These are phyloP conservation scores for Lycocorax pyrrhopterus DNA, from an alignment of 2,113 vertebrate species.

Conservation along the genomic window DNA sequence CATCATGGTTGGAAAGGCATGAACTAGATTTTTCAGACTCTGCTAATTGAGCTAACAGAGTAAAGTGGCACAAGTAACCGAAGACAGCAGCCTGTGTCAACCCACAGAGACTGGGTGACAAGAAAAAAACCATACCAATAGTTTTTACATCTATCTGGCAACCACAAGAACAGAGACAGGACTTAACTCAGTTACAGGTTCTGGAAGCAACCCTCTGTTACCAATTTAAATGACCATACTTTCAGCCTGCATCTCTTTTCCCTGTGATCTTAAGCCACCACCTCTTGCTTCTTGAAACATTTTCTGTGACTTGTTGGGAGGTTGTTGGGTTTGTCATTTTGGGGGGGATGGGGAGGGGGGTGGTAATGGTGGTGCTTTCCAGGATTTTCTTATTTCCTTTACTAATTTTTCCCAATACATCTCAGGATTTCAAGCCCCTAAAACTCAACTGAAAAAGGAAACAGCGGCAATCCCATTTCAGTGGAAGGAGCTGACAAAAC, in stretches of 20 bases:
- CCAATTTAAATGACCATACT: not conserved
- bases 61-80: rapidly evolving
- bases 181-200: not conserved
- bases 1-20: not conserved
- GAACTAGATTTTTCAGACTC: not conserved
- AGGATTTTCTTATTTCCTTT: not conserved
- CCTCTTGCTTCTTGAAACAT: not conserved
- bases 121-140: not conserved
- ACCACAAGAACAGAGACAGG: not conserved
- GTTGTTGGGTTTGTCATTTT: not conserved
- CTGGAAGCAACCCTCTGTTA: not conserved
- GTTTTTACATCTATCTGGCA: not conserved
- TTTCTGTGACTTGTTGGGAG: not conserved
- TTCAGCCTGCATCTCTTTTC: not conserved
- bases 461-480: not conserved
- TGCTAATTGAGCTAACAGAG: not conserved
- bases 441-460: not conserved
- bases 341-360: rapidly evolving
- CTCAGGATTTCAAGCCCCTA: not conserved
- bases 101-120: not conserved
- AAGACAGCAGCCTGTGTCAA: not conserved
- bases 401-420: not conserved
- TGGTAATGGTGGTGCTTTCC: not conserved
- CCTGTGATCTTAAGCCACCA: not conserved
- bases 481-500: not conserved